Evolutionary conservation across 2,888 invertebrate genomes (phyloP).

Genomic region (Standfussiana lucernea): DNA sequence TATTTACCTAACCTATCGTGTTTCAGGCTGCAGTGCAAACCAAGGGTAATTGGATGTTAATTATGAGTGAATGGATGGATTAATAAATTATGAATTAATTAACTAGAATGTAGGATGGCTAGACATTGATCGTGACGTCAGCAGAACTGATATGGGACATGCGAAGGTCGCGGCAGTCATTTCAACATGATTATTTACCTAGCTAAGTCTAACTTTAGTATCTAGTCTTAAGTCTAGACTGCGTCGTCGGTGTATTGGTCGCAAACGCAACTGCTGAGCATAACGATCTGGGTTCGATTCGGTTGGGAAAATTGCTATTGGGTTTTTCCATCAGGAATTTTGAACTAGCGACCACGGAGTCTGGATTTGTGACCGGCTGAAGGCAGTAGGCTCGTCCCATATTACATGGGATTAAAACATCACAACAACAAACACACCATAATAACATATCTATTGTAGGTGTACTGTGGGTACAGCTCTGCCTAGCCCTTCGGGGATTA

Average conservation of each 20-base stretch:
- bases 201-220: background rate
- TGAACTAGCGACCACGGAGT: background rate
- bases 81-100: conserved; percentile 28
- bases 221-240: background rate
- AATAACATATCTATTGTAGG: background rate
- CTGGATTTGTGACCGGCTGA: background rate
- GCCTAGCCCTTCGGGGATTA: background rate
- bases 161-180: background rate
- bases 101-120: background rate
- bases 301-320: background rate
- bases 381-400: background rate
- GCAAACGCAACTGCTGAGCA: background rate
- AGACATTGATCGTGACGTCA: conserved; percentile 30
- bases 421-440: no score
- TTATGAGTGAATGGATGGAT: conserved; percentile 5
- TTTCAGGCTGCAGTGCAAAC: conserved; percentile 33
- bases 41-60: conserved; percentile 32
- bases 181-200: background rate
- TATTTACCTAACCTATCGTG: conserved; percentile 39
- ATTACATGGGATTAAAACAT: background rate
- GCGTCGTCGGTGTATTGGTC: background rate
- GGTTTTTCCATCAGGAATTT: background rate
- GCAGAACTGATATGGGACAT: background rate
- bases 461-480: background rate
- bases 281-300: background rate